These are phyloP conservation scores for Eumacrocentrus americanus DNA, from an alignment of 2,888 invertebrate species.

Conservation along the genomic window DNA sequence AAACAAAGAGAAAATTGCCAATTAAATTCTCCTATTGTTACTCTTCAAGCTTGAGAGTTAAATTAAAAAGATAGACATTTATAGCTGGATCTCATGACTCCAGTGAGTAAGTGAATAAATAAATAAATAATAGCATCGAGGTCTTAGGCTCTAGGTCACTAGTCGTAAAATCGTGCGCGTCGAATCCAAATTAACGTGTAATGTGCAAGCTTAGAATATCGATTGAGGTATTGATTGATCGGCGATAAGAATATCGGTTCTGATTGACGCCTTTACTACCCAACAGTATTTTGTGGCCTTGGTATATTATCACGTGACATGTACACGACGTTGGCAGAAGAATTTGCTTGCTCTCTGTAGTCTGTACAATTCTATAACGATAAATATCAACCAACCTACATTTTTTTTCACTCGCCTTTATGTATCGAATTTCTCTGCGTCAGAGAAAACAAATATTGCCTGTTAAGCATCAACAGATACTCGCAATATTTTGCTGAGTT, in stretches of 20 bases:
- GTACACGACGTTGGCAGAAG: no score
- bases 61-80: neutral
- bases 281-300: no score
- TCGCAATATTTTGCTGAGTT: no score
- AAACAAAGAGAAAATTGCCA: neutral
- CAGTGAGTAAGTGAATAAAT: neutral
- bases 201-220: neutral
- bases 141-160: neutral
- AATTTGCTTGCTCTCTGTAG: no score
- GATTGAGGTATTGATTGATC: neutral
- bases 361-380: no score
- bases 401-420: no score
- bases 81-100: neutral
- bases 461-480: no score
- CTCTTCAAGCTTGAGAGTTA: neutral
- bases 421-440: no score
- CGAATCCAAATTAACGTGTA: neutral
- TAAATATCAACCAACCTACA: no score
- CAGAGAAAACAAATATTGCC: no score
- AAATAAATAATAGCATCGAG: neutral
- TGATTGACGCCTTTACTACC: slow-evolving; percentile 1
- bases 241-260: slow-evolving; percentile 1
- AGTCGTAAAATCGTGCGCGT: neutral
- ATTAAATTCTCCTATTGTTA: neutral
- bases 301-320: no score